These are phyloP conservation scores for Cyprinodon tularosa DNA, from an alignment of 2,113 vertebrate genomes.

Conservation along the genomic window DNA sequence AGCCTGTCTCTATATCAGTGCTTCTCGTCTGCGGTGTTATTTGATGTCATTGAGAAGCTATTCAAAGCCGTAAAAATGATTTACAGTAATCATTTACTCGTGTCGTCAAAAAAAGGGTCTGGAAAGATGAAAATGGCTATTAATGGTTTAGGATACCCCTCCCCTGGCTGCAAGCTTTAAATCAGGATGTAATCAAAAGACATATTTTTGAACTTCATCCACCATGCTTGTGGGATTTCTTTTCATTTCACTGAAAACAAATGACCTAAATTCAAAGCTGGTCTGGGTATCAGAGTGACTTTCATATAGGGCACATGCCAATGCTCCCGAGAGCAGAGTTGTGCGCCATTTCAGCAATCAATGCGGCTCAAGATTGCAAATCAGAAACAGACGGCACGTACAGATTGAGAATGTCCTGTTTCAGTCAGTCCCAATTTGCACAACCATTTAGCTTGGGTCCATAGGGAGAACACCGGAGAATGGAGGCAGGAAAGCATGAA, in stretches of 20 bases:
- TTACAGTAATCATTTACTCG: constrained; percentile 71
- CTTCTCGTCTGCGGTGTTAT: constrained; percentile 51
- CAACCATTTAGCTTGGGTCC: constrained; percentile 66
- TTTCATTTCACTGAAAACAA: constrained; percentile 58
- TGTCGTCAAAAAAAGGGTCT: constrained; percentile 32
- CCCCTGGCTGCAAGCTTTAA: constrained; percentile 30
- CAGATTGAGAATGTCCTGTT: constrained; percentile 81
- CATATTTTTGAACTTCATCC: constrained; percentile 44
- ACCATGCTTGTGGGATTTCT: constrained; percentile 22
- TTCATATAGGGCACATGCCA: constrained; percentile 70
- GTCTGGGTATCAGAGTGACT: constrained; percentile 54
- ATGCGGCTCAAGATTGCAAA: constrained; percentile 71
- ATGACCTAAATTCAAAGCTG: constrained; percentile 66
- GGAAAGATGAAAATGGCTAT: constrained; percentile 32
- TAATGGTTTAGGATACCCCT: constrained; percentile 30
- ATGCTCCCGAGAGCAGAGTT: constrained; percentile 62
- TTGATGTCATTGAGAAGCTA: constrained; percentile 69
- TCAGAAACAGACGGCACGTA: constrained; percentile 76
- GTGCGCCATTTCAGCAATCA: constrained; percentile 75
- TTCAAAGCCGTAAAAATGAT: constrained; percentile 68
- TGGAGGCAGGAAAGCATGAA: constrained; percentile 57
- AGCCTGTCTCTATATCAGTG: constrained; percentile 56
- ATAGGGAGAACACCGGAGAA: constrained; percentile 58
- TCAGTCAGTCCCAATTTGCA: constrained; percentile 75
- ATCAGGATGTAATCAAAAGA: constrained; percentile 47